These are phyloP conservation scores for Pachypsylla venusta DNA, from an alignment of 1,140 invertebrate genomes.

Conservation along the genomic window DNA sequence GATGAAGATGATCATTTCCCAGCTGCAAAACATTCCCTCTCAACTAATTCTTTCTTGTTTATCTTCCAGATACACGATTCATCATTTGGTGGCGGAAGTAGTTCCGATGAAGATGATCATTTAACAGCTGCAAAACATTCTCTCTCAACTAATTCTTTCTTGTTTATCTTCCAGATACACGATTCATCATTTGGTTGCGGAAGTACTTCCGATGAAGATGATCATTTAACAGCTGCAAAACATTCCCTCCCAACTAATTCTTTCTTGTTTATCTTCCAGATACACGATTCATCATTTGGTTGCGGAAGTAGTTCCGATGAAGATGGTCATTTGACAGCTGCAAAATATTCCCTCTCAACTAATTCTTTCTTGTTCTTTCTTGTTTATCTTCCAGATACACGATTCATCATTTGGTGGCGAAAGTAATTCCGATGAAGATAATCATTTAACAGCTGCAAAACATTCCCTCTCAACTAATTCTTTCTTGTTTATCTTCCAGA, in stretches of 20 bases:
- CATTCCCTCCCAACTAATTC: too few species aligned
- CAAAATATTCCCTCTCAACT: too few species aligned
- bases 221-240: conserved; percentile 17
- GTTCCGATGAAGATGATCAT: conserved; percentile 39
- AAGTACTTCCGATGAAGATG: conserved; percentile 44
- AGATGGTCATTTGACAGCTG: too few species aligned
- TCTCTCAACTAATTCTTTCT: conserved; percentile 32
- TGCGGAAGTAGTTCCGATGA: too few species aligned
- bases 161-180: conserved; percentile 42
- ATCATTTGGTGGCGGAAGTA: conserved; percentile 52
- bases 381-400: conserved; percentile 42
- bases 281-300: conserved; percentile 27
- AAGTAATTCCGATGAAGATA: conserved; percentile 44
- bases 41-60: neutral
- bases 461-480: too few species aligned
- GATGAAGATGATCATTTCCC: conserved; percentile 34
- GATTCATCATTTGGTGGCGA: conserved; percentile 56
- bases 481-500: conserved; percentile 34
- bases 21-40: neutral
- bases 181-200: conserved; percentile 56
- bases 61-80: conserved; percentile 52
- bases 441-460: conserved; percentile 17
- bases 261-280: too few species aligned
- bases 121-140: neutral
- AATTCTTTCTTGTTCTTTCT: too few species aligned